Evolutionary conservation across 1,140 invertebrate genomes (phyloP), one percentile per base, ranked within the genome.

Genomic region (Aphis craccivora): DNA sequence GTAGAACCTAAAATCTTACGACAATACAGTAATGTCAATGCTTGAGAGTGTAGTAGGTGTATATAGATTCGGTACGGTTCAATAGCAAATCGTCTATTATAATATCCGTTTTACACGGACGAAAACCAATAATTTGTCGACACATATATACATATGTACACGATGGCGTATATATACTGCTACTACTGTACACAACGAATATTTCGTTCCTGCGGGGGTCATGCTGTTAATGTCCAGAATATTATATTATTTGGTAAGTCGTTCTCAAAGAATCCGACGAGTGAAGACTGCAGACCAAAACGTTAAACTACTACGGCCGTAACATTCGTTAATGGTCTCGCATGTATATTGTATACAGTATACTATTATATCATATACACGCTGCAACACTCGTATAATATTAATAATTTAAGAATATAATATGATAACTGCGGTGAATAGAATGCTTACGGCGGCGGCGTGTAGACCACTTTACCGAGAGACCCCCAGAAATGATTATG

Each of bases 401-500:
- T 40, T 40, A 60, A 60, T n/a, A 76, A 76, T 76, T n/a, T 76
- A 76, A 76, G 60, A n/a, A n/a, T n/a, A 76, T 76, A n/a, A n/a
- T n/a, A 76, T 76, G 60, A 76, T 76, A 76, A 84, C 37, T 84
- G 1, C 83, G 9, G 23, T 40, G 23, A 43, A 84, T 43, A 25
- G 37, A 87, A 87, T n/a, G 84, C 23, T 14, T 53, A 37, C 30
- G 48, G 86, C 35, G 87, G 48, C 48, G 45, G 48, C 48, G 87
- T 48, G 18, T 7, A 18, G 48, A 89, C 48, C 87, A 45, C 48
- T 89, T 89, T 89, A 89, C 48, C 23, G 43, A 90, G n/a, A 43
- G 53, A 20, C 89, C 89, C 89, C 37, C 18, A 43, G 53, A 90
- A 90, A 90, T 25, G 37, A 90, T 90, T 90, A 90, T 53, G 53